Evolutionary conservation across 2,113 vertebrate species (phyloP).

Genomic region (Chroicocephalus ridibundus): DNA sequence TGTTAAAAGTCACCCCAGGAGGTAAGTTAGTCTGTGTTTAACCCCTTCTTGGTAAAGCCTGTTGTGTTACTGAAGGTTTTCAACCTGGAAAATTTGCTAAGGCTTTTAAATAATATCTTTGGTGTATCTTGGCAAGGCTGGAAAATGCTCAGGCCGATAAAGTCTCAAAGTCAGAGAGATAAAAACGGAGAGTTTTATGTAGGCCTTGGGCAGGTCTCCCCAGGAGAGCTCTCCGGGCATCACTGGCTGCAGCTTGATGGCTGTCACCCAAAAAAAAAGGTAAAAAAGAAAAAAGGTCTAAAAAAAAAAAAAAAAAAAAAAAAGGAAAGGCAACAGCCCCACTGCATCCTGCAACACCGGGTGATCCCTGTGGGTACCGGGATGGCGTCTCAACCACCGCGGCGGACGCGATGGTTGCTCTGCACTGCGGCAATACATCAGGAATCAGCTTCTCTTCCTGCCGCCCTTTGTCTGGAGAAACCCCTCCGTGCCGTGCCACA

Average conservation of each 20-base stretch:
- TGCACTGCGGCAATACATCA: background rate
- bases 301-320: too few species aligned
- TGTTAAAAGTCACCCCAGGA: background rate
- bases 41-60: background rate
- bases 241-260: background rate
- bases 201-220: background rate
- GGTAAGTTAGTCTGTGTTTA: background rate
- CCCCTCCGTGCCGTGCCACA: accelerated
- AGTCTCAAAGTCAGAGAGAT: conserved; percentile 2
- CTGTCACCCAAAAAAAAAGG: background rate
- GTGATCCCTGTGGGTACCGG: background rate
- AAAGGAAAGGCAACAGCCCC: background rate
- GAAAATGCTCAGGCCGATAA: background rate
- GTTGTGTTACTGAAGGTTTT: background rate
- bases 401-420: accelerated
- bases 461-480: accelerated
- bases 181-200: background rate
- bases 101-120: background rate
- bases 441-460: background rate
- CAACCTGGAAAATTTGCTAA: background rate
- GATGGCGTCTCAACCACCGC: accelerated
- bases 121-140: background rate
- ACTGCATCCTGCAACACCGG: background rate
- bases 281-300: too few species aligned
- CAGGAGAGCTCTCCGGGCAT: background rate